A percentile compares a stretch with the other conserved stretches of the same genome.
Conservation (phyloP, 1,140 invertebrate species). For the Tyrophagus putrescentiae region DNA sequence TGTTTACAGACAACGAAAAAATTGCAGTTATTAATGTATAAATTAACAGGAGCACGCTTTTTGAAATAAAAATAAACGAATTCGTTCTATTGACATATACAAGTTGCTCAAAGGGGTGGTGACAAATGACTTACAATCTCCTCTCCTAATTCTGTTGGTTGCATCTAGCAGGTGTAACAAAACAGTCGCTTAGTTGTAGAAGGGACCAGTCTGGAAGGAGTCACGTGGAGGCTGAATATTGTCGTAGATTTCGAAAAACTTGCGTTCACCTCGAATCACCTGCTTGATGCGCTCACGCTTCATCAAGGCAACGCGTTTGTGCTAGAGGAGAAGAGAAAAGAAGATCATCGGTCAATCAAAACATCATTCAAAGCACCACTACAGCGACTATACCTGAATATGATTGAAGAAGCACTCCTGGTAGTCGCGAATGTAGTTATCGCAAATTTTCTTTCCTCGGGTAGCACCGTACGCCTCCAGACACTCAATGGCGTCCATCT, state of each 20-base stretch:
- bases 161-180: too few species aligned
- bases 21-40: too few species aligned
- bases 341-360: neutral
- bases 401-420: neutral
- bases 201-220: constrained; percentile 7
- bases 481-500: constrained; percentile 22
- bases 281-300: constrained; percentile 15
- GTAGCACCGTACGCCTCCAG: constrained; percentile 22
- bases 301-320: constrained; percentile 3
- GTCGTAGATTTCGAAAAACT: neutral
- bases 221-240: constrained; percentile 12
- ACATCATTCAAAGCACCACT: neutral
- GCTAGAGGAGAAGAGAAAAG: neutral
- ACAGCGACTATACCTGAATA: constrained; percentile 11
- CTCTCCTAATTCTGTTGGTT: too few species aligned
- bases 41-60: too few species aligned
- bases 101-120: too few species aligned
- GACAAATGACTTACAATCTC: too few species aligned
- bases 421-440: constrained; percentile 10
- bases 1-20: too few species aligned
- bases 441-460: neutral
- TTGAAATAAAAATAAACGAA: too few species aligned
- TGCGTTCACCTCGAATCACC: constrained; percentile 16
- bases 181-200: constrained; percentile 6
- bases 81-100: too few species aligned